Conservation (phyloP, 2,888 invertebrate species). For the Tachystola acroxantha region DNA sequence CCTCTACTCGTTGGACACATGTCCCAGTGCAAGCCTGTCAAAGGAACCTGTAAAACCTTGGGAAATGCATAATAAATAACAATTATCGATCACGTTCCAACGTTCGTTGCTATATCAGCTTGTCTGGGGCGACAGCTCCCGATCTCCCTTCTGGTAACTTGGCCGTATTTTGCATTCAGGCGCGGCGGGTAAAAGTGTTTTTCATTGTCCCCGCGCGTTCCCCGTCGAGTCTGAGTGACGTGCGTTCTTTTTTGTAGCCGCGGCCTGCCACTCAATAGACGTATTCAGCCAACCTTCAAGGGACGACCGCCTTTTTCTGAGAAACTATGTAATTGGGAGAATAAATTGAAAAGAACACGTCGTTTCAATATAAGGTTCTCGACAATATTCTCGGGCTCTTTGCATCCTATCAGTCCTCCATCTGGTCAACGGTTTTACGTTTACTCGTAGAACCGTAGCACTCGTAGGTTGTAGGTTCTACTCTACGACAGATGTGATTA, state of each 20-base stretch:
- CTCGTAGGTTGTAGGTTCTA: too few species aligned
- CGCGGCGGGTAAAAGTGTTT: conserved; percentile 60
- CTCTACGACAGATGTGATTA: too few species aligned
- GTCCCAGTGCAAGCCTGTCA: too few species aligned
- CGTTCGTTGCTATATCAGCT: too few species aligned
- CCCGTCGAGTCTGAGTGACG: conserved; percentile 45
- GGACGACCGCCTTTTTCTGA: conserved; percentile 19
- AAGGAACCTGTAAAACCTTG: too few species aligned
- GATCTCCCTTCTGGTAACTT: neutral
- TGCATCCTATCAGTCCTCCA: too few species aligned
- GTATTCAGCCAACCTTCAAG: conserved; percentile 32
- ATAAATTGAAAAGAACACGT: neutral
- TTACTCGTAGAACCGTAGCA: too few species aligned
- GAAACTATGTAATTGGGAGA: conserved; percentile 17
- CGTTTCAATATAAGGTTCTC: neutral
- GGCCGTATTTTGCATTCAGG: conserved; percentile 60
- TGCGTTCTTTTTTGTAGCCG: conserved; percentile 45
- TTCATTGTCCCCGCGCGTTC: conserved; percentile 56
- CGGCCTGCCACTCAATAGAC: conserved; percentile 19
- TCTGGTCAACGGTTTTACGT: too few species aligned
- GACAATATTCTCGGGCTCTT: neutral
- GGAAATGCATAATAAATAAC: too few species aligned
- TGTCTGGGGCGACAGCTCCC: too few species aligned
- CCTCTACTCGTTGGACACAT: too few species aligned
- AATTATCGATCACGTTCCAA: too few species aligned